phyloP scores from a whole-genome alignment of 2,888 invertebrate genomes.

The Lasioglossum calceatum region DNA sequence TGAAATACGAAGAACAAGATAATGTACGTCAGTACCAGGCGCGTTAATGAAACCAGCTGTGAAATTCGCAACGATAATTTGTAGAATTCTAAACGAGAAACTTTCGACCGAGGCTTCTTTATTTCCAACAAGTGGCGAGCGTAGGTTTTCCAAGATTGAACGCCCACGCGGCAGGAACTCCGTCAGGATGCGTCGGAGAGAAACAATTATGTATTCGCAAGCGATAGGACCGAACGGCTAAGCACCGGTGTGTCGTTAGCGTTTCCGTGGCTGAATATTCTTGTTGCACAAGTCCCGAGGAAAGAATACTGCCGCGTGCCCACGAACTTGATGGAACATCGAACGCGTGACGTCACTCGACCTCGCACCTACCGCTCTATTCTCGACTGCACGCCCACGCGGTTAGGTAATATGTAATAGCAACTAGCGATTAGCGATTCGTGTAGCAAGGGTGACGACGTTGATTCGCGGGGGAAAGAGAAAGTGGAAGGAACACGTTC shows the following conservation, averaged over 20 bases:
- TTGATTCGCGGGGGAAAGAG: slow-evolving; percentile 12
- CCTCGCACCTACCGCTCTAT: slow-evolving; percentile 67
- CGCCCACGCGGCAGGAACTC: slow-evolving; percentile 13
- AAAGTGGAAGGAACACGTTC: slow-evolving; percentile 19
- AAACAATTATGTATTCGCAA: slow-evolving; percentile 16
- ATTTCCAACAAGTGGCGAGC: background rate
- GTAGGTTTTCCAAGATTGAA: background rate
- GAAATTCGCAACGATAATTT: background rate
- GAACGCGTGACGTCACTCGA: slow-evolving; percentile 66
- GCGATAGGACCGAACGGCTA: slow-evolving; percentile 20
- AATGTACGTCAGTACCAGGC: too few species aligned
- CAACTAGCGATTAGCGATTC: slow-evolving; percentile 26
- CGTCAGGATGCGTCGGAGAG: background rate
- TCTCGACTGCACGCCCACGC: slow-evolving; percentile 56
- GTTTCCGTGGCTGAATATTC: slow-evolving; percentile 21
- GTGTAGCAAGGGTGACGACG: slow-evolving; percentile 37
- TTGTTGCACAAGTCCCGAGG: slow-evolving; percentile 45
- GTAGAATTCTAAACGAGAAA: background rate
- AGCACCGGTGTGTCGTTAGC: slow-evolving; percentile 10
- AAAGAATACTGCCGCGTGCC: slow-evolving; percentile 56
- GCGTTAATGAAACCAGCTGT: background rate
- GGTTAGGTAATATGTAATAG: slow-evolving; percentile 65
- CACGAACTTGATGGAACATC: slow-evolving; percentile 70
- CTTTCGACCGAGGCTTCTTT: background rate
- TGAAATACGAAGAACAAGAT: too few species aligned